Evolutionary conservation across 2,888 invertebrate species (phyloP), one percentile per base, ranked within the genome.

Genomic region (Merodon equestris): DNA sequence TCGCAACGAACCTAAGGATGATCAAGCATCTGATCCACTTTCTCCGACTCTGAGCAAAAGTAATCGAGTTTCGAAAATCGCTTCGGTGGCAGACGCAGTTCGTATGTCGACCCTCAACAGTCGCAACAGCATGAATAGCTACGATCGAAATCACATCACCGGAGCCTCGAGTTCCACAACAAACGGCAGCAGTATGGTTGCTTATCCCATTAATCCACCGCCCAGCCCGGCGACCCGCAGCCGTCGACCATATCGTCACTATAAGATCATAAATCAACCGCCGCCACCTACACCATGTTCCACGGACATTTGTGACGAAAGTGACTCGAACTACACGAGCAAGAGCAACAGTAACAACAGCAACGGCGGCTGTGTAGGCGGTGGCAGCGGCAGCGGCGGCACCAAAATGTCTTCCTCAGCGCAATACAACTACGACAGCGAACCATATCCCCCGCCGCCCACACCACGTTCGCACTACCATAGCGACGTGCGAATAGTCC

Each of bases 241-340:
- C 85, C 93, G 94, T 63, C 91, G 93, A 71, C 93, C 95, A 1
- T 94, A 94, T 88, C 91, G 94, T 19, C 94, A 95, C 88, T 94
- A 95, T 87, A 90, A 92, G 83, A 91, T 93, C 82, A 94, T 94
- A 79, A 94, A 93, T 89, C 94, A 95, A 87, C 95, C 96, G 0
- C 97, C 97, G 7, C 97, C 97, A 19, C 97, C 97, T 10, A 97
- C 97, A 17, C 97, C 97, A 0, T 97, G 97, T 86, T 96, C 96
- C 82, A 97, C 97, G 38, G 97, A 97, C 83, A 95, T 97, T 82
- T 97, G 96, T 85, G 96, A 96, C 87, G 96, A 96, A 88, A 95
- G 95, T 18, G 96, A 96, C 85, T 93, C 93, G 68, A 93, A 93
- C 86, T 93, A 93, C 84, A 92, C 92, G 10, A 90, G 91, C 44